Conservation (phyloP, 2,797 vertebrate species). For the Lepilemur septentrionalis region DNA sequence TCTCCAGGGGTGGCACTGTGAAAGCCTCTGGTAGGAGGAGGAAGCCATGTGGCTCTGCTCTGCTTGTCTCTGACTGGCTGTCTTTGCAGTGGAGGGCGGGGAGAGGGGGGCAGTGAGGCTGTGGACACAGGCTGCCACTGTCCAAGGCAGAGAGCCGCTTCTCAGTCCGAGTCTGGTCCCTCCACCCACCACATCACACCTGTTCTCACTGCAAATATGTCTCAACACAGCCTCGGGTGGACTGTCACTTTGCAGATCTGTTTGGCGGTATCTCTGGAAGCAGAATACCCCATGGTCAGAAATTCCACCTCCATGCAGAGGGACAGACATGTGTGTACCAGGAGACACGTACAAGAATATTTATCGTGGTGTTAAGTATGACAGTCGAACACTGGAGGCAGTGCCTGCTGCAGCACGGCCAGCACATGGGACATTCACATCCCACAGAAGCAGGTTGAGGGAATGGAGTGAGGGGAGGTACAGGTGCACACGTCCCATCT, state of each 20-base stretch:
- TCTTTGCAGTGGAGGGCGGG: too few relatives aligned
- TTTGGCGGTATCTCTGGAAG: neutral
- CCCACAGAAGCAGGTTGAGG: rapidly evolving
- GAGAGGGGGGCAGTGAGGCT: neutral
- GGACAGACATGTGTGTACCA: rapidly evolving
- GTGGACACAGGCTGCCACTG: neutral
- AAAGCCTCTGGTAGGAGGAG: neutral
- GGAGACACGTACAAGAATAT: rapidly evolving
- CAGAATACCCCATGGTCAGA: neutral
- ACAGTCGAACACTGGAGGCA: neutral
- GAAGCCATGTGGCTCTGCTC: neutral
- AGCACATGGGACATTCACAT: neutral
- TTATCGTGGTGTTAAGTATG: rapidly evolving
- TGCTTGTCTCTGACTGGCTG: too few relatives aligned
- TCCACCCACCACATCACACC: neutral
- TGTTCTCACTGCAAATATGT: too few relatives aligned
- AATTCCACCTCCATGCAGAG: neutral
- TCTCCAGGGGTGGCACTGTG: neutral
- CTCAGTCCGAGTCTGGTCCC: neutral
- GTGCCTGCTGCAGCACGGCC: rapidly evolving
- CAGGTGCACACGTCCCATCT: neutral
- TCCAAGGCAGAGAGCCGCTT: neutral
- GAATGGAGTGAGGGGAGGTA: too few relatives aligned
- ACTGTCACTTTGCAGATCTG: neutral
- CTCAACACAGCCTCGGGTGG: neutral